These are phyloP conservation scores for Entomobrya multifasciata DNA, from an alignment of 2,888 invertebrate genomes.

Conservation along the genomic window DNA sequence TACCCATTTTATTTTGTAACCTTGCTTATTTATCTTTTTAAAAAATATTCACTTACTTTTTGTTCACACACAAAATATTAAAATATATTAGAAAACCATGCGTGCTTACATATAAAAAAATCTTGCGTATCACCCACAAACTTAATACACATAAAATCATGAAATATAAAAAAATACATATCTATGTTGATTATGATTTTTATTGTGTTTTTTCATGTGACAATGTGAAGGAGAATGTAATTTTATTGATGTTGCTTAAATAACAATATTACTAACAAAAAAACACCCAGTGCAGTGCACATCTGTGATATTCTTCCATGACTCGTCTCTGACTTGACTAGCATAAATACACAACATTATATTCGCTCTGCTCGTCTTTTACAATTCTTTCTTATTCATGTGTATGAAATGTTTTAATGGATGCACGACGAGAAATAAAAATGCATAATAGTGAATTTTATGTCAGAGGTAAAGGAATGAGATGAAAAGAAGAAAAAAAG, in stretches of 20 bases:
- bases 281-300: neutral
- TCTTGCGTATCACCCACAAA: neutral
- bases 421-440: conserved; percentile 31
- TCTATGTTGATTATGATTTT: neutral
- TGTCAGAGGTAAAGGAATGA: neutral
- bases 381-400: neutral
- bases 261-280: neutral
- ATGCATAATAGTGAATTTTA: conserved; percentile 41
- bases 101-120: neutral
- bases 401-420: neutral
- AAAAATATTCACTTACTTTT: no score
- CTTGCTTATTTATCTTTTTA: no score
- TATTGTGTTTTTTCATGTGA: conserved; percentile 24
- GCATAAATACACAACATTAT: neutral
- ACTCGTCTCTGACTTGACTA: no score
- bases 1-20: no score
- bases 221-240: conserved; percentile 16
- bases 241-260: conserved; percentile 7
- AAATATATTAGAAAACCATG: no score
- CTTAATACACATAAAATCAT: neutral
- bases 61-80: neutral
- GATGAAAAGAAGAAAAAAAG: neutral
- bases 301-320: neutral
- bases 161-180: neutral
- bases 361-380: neutral